These are phyloP conservation scores for Cynopterus brachyotis DNA, from an alignment of 2,113 vertebrate species.

Conservation along the genomic window DNA sequence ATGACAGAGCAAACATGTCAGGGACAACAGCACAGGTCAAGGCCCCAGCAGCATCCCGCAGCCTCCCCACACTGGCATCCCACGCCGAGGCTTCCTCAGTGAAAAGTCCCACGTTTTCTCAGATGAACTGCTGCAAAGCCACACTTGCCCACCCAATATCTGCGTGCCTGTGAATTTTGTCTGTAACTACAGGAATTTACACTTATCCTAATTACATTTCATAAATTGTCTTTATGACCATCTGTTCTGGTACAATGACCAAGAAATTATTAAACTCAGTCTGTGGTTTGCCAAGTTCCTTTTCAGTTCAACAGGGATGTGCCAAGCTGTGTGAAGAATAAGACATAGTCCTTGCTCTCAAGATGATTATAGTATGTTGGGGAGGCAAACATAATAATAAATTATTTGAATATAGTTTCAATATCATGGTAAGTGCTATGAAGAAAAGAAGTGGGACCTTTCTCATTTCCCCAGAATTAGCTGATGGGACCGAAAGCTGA, in stretches of 20 bases:
- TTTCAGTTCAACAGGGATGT: not conserved
- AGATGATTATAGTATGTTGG: not conserved
- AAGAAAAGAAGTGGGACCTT: not conserved
- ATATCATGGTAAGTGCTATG: not conserved
- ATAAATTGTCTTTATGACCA: not conserved
- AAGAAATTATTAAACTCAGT: not conserved
- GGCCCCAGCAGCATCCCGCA: not conserved
- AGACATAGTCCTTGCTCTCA: not conserved
- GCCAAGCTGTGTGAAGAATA: not conserved
- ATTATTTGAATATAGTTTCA: not conserved
- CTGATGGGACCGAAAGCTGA: not conserved
- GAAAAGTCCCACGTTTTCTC: not conserved
- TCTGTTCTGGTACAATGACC: constrained; percentile 1
- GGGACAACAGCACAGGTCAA: not conserved
- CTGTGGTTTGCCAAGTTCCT: not conserved
- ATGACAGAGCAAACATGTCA: not conserved
- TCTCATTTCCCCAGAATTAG: not conserved
- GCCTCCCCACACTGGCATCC: not conserved
- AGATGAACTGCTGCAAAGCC: not conserved
- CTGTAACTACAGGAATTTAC: not conserved
- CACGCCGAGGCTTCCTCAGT: rapidly evolving
- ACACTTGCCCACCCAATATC: rapidly evolving
- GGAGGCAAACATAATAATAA: not conserved
- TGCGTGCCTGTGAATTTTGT: not conserved
- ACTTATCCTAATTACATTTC: not conserved